These are phyloP conservation scores for Platysternon megacephalum DNA, from an alignment of 2,113 vertebrate genomes.

Conservation along the genomic window DNA sequence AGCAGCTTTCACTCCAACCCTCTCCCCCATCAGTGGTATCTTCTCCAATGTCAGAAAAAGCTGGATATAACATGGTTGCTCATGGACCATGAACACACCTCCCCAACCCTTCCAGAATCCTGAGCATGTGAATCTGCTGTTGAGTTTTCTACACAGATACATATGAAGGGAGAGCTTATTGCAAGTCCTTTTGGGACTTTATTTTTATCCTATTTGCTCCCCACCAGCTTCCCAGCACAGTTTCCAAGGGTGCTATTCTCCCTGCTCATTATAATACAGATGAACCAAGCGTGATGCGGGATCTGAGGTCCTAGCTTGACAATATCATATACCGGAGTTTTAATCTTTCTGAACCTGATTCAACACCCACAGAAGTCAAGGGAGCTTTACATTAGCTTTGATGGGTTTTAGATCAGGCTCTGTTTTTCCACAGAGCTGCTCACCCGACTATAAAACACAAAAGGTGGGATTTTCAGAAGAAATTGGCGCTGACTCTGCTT, in stretches of 20 bases:
- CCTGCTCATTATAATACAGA: neutral
- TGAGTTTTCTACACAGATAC: neutral
- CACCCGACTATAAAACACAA: neutral
- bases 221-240: neutral
- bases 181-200: neutral
- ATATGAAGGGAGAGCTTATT: neutral
- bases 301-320: neutral
- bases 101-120: neutral
- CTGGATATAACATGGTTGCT: neutral
- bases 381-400: neutral
- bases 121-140: neutral
- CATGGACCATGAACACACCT: neutral
- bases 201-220: neutral
- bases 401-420: neutral
- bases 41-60: neutral
- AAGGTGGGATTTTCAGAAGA: neutral
- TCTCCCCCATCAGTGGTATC: neutral
- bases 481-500: neutral
- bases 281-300: neutral
- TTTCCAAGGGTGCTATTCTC: neutral
- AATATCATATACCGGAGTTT: neutral
- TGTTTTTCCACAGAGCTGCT: neutral
- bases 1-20: neutral
- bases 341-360: neutral
- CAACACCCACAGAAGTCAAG: neutral